Evolutionary conservation across 35 echinoderm and acorn worm species (phyloP).

Genomic region (Heliocidaris erythrogramma): DNA sequence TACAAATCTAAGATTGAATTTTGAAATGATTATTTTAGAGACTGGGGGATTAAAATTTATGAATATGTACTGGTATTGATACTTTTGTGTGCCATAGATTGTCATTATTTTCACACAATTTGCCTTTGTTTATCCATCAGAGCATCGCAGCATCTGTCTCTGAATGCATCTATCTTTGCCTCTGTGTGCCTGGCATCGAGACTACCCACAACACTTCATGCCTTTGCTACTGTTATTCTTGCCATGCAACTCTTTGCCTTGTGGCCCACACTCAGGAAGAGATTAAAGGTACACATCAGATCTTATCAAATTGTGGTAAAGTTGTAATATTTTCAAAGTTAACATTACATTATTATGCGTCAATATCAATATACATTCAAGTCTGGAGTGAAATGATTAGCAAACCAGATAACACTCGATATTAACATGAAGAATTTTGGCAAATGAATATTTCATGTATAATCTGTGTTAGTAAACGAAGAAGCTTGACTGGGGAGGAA

Average conservation of each 20-base stretch:
- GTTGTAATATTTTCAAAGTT: background rate
- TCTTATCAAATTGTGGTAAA: background rate
- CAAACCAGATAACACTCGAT: too few species aligned
- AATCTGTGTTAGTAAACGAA: too few species aligned
- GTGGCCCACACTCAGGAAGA: conserved; percentile 85
- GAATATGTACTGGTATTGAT: too few species aligned
- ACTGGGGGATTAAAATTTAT: too few species aligned
- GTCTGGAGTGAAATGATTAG: too few species aligned
- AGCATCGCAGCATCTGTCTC: conserved; percentile 69
- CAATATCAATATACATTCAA: too few species aligned
- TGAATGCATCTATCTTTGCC: conserved; percentile 96
- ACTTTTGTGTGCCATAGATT: too few species aligned
- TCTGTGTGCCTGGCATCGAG: conserved; percentile 97
- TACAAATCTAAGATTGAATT: too few species aligned
- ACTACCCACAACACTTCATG: conserved; percentile 80
- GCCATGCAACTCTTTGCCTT: conserved; percentile 92
- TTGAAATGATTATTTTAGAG: too few species aligned
- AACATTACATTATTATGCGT: background rate
- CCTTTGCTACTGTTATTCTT: conserved; percentile 87
- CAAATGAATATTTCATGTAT: too few species aligned
- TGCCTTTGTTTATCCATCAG: background rate
- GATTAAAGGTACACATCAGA: conserved; percentile 71
- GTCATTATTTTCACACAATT: background rate
- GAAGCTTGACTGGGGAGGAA: too few species aligned
- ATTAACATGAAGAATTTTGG: too few species aligned